phyloP scores from a whole-genome alignment of 1,140 invertebrate species.

The silkworm (Bombyx mori) region ASM3026992v2 NC_085133.1:3167501-3168000 shows the following conservation, averaged over 20 bases:
- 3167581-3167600: no score
- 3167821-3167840: background rate
- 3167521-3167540: no score
- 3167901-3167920: slow-evolving; percentile 27
- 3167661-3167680: no score
- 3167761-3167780: slow-evolving; percentile 11
- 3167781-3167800: slow-evolving; percentile 6
- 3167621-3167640: no score
- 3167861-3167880: background rate
- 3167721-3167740: slow-evolving; percentile 68
- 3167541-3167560: no score
- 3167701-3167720: slow-evolving; percentile 62
- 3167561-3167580: no score
- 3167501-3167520: no score
- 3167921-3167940: slow-evolving; percentile 67
- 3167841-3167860: slow-evolving; percentile 12
- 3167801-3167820: background rate
- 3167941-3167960: slow-evolving; percentile 41
- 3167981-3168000: slow-evolving; percentile 54
- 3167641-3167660: no score
- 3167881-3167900: slow-evolving; percentile 6
- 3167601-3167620: no score
- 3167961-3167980: slow-evolving; percentile 51
- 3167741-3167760: slow-evolving; percentile 16
- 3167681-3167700: slow-evolving; percentile 17